phyloP scores from a whole-genome alignment of 2,888 invertebrate species.

The Buathra laborator region DNA sequence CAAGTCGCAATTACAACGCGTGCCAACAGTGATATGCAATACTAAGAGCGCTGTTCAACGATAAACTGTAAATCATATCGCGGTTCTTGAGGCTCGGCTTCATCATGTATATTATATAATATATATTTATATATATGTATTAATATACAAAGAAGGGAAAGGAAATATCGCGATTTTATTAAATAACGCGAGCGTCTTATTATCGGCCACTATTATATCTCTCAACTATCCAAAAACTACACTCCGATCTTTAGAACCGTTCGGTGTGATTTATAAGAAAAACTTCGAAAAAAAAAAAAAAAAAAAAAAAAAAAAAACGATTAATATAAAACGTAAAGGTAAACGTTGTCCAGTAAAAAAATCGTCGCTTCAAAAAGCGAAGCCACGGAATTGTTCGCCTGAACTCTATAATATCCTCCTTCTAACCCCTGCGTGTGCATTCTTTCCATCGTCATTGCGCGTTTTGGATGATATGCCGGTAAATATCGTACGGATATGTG shows the following conservation, averaged over 20 bases:
- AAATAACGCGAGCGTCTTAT: conserved; percentile 48
- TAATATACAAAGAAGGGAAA: conserved; percentile 58
- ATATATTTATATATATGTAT: conserved; percentile 48
- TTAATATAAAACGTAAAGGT: conserved; percentile 5
- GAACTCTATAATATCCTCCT: conserved; percentile 47
- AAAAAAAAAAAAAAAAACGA: conserved; percentile 7
- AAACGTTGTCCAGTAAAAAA: conserved; percentile 39
- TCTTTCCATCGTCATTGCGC: conserved; percentile 22
- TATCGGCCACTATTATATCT: conserved; percentile 62
- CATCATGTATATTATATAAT: conserved; percentile 52
- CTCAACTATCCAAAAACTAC: conserved; percentile 57
- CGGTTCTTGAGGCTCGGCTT: conserved; percentile 66
- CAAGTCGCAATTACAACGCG: conserved; percentile 27
- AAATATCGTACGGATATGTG: conserved; percentile 29
- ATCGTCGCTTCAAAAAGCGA: conserved; percentile 45
- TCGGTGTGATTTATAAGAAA: conserved; percentile 41
- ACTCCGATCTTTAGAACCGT: conserved; percentile 46
- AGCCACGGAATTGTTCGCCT: conserved; percentile 34
- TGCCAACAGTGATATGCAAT: conserved; percentile 33
- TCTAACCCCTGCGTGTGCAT: conserved; percentile 17
- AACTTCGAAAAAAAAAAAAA: not conserved
- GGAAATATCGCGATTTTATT: conserved; percentile 39
- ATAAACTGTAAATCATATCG: conserved; percentile 67
- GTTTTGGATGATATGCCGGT: conserved; percentile 23
- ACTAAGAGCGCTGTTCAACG: conserved; percentile 65